Evolutionary conservation across 2,797 vertebrate species (phyloP).

Genomic region (Enteromius treurensis): DNA sequence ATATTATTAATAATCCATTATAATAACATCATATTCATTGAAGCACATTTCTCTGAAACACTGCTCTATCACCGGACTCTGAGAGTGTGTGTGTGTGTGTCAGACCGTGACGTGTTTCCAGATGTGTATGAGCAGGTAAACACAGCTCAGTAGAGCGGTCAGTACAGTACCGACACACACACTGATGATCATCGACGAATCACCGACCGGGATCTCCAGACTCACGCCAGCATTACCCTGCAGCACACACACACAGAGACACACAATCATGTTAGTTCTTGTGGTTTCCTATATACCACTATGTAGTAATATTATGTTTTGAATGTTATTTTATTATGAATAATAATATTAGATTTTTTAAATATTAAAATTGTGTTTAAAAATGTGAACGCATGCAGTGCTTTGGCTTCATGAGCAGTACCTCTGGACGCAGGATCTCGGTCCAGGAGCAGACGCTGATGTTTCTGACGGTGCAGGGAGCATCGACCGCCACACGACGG

Average conservation of each 20-base stretch:
- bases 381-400: background rate
- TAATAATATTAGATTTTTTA: too few relatives aligned
- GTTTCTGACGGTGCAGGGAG: conserved; percentile 74
- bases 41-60: background rate
- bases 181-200: conserved; percentile 72
- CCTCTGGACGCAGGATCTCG: conserved; percentile 68
- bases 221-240: conserved; percentile 61
- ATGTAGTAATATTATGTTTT: too few relatives aligned
- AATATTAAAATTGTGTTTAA: too few relatives aligned
- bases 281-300: too few relatives aligned
- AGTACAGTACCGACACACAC: conserved; percentile 85
- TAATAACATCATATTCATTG: background rate
- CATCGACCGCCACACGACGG: conserved; percentile 60
- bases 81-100: background rate
- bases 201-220: conserved; percentile 86
- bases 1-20: too few relatives aligned
- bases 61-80: too few relatives aligned
- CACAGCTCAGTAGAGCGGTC: conserved; percentile 80
- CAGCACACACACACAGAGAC: conserved; percentile 24
- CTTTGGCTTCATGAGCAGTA: conserved; percentile 36
- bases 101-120: conserved; percentile 72
- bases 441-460: conserved; percentile 77
- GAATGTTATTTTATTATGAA: background rate
- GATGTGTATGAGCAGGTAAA: conserved; percentile 76
- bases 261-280: too few relatives aligned